Evolutionary conservation across 2,888 invertebrate genomes (phyloP).

Genomic region (Chalcosyrphus nemorum): DNA sequence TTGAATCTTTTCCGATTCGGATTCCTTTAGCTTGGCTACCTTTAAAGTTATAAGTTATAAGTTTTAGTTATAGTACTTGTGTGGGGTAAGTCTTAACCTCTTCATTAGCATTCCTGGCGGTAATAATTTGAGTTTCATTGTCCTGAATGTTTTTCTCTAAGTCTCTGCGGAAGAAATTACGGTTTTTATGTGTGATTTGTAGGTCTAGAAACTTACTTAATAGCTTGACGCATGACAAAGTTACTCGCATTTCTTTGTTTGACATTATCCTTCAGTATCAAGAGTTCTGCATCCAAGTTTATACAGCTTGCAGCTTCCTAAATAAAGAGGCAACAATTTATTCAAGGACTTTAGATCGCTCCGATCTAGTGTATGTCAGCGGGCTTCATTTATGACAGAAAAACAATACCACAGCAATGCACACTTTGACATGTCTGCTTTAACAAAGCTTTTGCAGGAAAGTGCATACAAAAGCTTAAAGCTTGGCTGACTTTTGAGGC

Average conservation of each 20-base stretch:
- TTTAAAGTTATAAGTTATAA: neutral
- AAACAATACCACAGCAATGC: too few relatives aligned
- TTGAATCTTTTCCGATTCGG: constrained; percentile 72
- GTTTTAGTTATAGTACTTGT: too few relatives aligned
- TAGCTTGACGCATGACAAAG: neutral
- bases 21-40: constrained; percentile 48
- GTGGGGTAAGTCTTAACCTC: constrained; percentile 3
- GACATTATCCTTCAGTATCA: neutral
- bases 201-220: constrained; percentile 7
- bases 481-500: neutral
- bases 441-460: too few relatives aligned
- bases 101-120: neutral
- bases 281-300: neutral
- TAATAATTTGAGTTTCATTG: neutral
- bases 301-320: constrained; percentile 11
- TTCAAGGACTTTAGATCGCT: too few relatives aligned
- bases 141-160: neutral
- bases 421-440: too few relatives aligned
- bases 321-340: neutral
- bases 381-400: too few relatives aligned
- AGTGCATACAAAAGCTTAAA: neutral
- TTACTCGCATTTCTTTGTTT: constrained; percentile 3
- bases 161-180: neutral
- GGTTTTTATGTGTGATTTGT: neutral
- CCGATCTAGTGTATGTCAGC: too few relatives aligned